These are phyloP conservation scores for Dendropsophus ebraccatus DNA, from an alignment of 2,113 vertebrate genomes.

Conservation along the genomic window DNA sequence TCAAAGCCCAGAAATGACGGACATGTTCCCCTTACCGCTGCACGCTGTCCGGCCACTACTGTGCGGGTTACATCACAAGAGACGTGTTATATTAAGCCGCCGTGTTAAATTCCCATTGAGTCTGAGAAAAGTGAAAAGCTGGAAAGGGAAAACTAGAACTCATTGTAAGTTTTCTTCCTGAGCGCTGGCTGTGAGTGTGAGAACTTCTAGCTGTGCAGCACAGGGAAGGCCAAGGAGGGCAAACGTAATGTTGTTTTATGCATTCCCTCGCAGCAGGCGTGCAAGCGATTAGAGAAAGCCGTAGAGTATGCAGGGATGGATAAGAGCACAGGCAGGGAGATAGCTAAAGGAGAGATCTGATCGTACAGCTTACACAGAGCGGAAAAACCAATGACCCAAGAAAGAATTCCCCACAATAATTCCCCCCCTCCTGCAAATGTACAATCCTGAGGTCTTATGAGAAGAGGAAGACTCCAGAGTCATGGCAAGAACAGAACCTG, in stretches of 20 bases:
- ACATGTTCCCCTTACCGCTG: neutral
- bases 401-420: conserved; percentile 64
- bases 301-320: neutral
- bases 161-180: conserved; percentile 12
- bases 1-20: neutral
- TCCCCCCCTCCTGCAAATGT: conserved; percentile 50
- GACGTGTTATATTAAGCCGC: neutral
- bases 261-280: conserved; percentile 56
- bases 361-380: conserved; percentile 59
- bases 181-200: conserved; percentile 19
- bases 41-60: no score
- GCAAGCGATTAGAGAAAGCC: conserved; percentile 56
- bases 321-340: neutral
- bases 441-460: conserved; percentile 48
- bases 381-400: conserved; percentile 61
- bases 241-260: conserved; percentile 1
- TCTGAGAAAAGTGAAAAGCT: neutral
- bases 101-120: conserved; percentile 3
- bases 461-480: conserved; percentile 50
- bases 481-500: neutral
- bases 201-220: conserved; percentile 28
- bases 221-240: conserved; percentile 30
- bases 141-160: neutral
- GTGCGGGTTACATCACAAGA: neutral
- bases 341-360: conserved; percentile 54